A percentile compares a stretch with the other conserved stretches of the same genome.
Conservation (phyloP, 2,888 invertebrate genomes). For the Congeria kusceri region DNA sequence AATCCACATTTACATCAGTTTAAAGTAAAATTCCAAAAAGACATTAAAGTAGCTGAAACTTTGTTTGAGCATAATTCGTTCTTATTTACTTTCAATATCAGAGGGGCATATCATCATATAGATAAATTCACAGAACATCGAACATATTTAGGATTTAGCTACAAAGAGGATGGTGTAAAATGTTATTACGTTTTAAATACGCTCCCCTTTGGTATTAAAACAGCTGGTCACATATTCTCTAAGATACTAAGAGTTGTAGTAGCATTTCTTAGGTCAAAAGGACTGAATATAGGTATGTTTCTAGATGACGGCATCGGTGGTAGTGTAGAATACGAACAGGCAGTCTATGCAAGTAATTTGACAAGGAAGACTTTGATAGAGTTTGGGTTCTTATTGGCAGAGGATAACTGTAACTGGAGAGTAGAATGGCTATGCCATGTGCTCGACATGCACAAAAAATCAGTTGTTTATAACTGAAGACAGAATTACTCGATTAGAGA, state of each 20-base stretch:
- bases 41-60: no score
- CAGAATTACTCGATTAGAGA: background rate
- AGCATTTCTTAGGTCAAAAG: background rate
- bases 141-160: constrained; percentile 22
- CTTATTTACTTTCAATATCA: constrained; percentile 37
- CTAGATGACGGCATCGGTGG: constrained; percentile 15
- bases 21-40: no score
- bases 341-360: constrained; percentile 7
- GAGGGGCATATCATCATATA: constrained; percentile 35
- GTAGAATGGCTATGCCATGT: constrained; percentile 17
- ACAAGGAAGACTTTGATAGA: no score
- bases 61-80: constrained; percentile 31
- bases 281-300: constrained; percentile 5
- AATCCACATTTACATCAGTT: no score
- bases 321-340: background rate
- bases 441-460: constrained; percentile 10
- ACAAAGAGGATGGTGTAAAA: background rate
- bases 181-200: constrained; percentile 20
- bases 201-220: constrained; percentile 13
- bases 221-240: constrained; percentile 23
- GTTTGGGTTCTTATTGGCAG: constrained; percentile 18
- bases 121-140: constrained; percentile 31
- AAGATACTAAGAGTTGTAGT: constrained; percentile 19
- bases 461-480: constrained; percentile 9
- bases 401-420: constrained; percentile 24